Evolutionary conservation across 2,888 invertebrate genomes (phyloP), one percentile per base, ranked within the genome.

Genomic region (Tenthredo mesomela): DNA sequence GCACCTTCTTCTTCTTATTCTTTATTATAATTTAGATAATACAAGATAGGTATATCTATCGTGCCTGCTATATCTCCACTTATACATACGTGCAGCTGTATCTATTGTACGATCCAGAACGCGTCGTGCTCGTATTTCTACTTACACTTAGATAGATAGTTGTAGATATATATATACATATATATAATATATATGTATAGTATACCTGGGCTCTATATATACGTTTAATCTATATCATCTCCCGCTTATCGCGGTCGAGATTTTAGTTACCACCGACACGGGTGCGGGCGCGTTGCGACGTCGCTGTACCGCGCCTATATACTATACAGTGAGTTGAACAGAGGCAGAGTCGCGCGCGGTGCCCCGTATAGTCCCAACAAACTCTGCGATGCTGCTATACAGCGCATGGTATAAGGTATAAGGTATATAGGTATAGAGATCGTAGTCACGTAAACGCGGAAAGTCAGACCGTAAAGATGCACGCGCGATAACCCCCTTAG

Each of bases 391-490:
- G 67, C 67, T 67, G 54, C 54, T n/a, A n/a, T n/a, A n/a, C n/a
- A n/a, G n/a, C n/a, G n/a, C 54, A 54, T n/a, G n/a, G 54, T n/a
- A 50, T 47, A 18, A 0, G 15, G 15, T 47, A 47, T 47, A 47
- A 4, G 2, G 0, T 0, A 5, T 33, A 33, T 33, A 33, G 50
- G 4, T 50, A n/a, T 10, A 3, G 70, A 37, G 37, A 70, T 47
- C 50, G 77, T n/a, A 77, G 54, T 15, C 54, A 77, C 50, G 50
- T 77, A 77, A 77, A 77, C 18, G 77, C 40, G 47, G 77, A 77
- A 77, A 77, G 50, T 77, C 50, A n/a, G n/a, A 29, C 77, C 77
- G 77, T 77, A 77, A 77, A 54, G 77, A 77, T 77, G 77, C 47
- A 77, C 29, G 50, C n/a, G 77, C 50, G 77, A 77, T 77, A 77